phyloP scores from a whole-genome alignment of 2,888 invertebrate species.

The Flabesymbios commensalis region DNA sequence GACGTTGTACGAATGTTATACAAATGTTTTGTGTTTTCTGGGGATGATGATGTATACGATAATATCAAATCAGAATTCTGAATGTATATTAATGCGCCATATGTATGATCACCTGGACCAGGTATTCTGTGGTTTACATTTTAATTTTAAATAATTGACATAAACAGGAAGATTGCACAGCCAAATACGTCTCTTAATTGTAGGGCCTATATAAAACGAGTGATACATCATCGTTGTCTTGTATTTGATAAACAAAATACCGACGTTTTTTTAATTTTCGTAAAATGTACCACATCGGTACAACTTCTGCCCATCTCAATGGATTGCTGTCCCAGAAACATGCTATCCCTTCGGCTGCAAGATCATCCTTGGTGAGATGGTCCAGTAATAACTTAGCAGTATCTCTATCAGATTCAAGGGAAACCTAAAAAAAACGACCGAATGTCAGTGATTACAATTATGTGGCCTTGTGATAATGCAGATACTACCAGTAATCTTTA shows the following conservation, averaged over 20 bases:
- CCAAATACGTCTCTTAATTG: background rate
- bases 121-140: background rate
- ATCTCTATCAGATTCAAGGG: background rate
- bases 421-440: slow-evolving; percentile 3
- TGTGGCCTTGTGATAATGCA: no score
- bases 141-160: background rate
- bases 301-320: slow-evolving; percentile 18
- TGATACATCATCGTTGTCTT: no score
- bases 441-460: no score
- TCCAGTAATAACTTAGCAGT: background rate
- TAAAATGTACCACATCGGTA: slow-evolving; percentile 16
- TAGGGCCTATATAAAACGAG: background rate
- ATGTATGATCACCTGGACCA: no score
- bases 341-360: slow-evolving; percentile 8
- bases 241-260: no score
- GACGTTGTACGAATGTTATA: no score
- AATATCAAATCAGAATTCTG: no score
- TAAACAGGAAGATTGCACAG: background rate
- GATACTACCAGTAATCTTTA: no score
- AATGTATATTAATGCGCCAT: no score
- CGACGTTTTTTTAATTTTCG: background rate
- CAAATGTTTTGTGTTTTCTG: no score
- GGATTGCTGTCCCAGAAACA: background rate
- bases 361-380: background rate
- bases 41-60: no score